phyloP scores from a whole-genome alignment of 2,888 invertebrate species.

The Enoplolaimus lenunculus region DNA sequence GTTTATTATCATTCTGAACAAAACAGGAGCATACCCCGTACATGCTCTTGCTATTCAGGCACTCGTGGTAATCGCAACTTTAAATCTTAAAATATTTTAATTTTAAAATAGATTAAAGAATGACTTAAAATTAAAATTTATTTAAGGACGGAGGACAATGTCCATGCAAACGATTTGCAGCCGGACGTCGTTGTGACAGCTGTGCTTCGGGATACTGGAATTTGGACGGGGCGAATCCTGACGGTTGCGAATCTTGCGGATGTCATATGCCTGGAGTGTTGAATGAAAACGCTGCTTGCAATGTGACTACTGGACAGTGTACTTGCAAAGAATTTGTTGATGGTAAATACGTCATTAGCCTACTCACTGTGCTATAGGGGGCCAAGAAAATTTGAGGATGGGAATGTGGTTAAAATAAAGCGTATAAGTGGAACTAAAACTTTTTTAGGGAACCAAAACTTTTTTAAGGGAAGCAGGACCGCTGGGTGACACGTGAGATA shows the following conservation, averaged over 20 bases:
- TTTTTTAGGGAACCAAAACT: no score
- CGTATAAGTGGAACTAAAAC: no score
- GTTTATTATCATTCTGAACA: no score
- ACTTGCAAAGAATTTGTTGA: conserved; percentile 42
- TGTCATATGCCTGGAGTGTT: conserved; percentile 56
- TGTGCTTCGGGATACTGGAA: conserved; percentile 8
- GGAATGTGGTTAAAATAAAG: no score
- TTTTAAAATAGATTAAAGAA: neutral
- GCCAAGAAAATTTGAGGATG: no score
- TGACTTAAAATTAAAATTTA: neutral
- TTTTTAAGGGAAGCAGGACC: no score
- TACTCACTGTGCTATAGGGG: no score
- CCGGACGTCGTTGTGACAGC: neutral
- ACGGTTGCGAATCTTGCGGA: conserved; percentile 49
- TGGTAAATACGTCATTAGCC: conserved; percentile 32
- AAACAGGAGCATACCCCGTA: neutral
- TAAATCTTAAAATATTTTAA: no score
- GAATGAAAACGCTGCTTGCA: conserved; percentile 56
- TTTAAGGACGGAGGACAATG: conserved; percentile 13
- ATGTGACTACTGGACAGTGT: conserved; percentile 49
- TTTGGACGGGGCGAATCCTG: neutral
- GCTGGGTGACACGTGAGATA: no score
- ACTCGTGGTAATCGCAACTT: no score
- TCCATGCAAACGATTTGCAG: conserved; percentile 9
- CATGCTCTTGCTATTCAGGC: neutral